phyloP scores from a whole-genome alignment of 37 sponge, comb jelly and placozoan species.

The Dysidea cf. avara region DNA sequence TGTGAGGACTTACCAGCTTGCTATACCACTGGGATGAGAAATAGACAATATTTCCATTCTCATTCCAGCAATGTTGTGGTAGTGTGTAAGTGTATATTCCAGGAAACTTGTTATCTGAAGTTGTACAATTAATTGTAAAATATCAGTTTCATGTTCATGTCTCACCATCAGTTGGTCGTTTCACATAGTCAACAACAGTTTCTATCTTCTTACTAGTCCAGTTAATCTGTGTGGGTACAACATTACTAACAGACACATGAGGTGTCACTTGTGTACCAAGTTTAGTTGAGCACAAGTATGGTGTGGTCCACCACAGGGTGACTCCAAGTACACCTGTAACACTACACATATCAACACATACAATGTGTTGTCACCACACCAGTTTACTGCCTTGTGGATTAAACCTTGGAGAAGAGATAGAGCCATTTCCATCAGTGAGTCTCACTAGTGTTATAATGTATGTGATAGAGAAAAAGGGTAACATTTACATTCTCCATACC shows the following conservation, averaged over 20 bases:
- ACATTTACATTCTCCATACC: slow-evolving; percentile 34
- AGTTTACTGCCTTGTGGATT: slow-evolving; percentile 52
- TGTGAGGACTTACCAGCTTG: neutral
- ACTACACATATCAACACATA: slow-evolving; percentile 1
- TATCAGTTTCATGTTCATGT: too few species aligned
- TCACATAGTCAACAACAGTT: slow-evolving; percentile 41
- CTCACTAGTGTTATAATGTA: too few species aligned
- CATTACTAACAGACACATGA: neutral
- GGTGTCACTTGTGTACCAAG: slow-evolving; percentile 28
- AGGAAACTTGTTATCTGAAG: slow-evolving; percentile 53
- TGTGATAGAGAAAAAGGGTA: too few species aligned
- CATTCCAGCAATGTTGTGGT: slow-evolving; percentile 67
- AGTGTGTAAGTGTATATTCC: slow-evolving; percentile 60
- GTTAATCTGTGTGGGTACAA: slow-evolving; percentile 12
- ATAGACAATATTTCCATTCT: slow-evolving; percentile 22
- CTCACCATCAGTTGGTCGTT: slow-evolving; percentile 20
- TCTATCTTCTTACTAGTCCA: slow-evolving; percentile 25
- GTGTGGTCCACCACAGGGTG: slow-evolving; percentile 55
- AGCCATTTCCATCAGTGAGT: slow-evolving; percentile 30
- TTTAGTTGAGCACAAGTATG: slow-evolving; percentile 57
- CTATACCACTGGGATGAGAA: slow-evolving; percentile 44
- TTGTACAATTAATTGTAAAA: too few species aligned
- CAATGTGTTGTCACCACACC: slow-evolving; percentile 16
- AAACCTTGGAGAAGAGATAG: slow-evolving; percentile 49
- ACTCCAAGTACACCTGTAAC: slow-evolving; percentile 51